Evolutionary conservation across 2,113 vertebrate species (phyloP).

Genomic region (Theropithecus gelada): DNA sequence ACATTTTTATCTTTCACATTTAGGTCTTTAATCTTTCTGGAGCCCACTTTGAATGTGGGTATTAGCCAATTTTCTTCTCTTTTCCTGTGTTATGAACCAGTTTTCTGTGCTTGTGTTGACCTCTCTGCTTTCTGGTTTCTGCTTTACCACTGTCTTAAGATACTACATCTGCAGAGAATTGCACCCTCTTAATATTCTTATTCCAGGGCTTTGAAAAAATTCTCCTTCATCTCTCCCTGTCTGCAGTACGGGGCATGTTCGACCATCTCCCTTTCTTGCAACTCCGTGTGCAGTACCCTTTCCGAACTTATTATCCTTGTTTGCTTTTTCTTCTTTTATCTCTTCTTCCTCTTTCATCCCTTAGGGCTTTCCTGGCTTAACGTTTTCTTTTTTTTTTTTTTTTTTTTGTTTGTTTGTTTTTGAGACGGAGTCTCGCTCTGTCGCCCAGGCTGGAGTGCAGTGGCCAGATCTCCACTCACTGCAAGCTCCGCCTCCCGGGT

Average conservation of each 20-base stretch:
- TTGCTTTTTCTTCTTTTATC: background rate
- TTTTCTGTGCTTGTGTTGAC: background rate
- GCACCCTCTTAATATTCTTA: background rate
- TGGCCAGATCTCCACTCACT: too few relatives aligned
- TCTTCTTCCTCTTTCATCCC: background rate
- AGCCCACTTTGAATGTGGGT: background rate
- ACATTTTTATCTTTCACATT: background rate
- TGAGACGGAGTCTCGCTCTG: too few relatives aligned
- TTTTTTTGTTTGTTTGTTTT: too few relatives aligned
- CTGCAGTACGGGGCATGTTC: rapidly evolving
- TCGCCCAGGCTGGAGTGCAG: too few relatives aligned
- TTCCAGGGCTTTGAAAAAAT: background rate
- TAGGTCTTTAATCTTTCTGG: background rate
- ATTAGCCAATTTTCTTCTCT: background rate
- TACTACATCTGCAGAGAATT: background rate
- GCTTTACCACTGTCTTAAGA: background rate
- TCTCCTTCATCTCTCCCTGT: background rate
- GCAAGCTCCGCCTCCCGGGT: too few relatives aligned
- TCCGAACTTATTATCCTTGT: background rate
- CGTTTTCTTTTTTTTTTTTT: background rate
- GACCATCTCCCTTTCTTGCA: background rate
- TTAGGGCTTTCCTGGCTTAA: background rate
- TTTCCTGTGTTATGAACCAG: background rate
- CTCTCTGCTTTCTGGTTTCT: background rate
- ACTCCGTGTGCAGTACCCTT: background rate